Base-by-base conservation (phyloP, 2,797 vertebrate species). In the Sebastiscus tertius region DNA sequence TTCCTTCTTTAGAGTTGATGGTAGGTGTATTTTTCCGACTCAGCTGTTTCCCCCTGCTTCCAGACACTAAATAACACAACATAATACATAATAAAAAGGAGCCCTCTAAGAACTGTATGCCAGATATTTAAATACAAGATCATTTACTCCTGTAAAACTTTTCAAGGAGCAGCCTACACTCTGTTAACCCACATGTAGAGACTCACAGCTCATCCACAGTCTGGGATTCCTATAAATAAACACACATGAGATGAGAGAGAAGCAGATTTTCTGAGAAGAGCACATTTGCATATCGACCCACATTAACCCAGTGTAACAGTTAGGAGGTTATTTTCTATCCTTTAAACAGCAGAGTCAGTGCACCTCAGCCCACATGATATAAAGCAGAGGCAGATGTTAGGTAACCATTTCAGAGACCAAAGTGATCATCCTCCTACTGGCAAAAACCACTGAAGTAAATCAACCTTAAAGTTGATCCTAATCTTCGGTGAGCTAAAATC, bases 371-470 rank as follows among this genome's bases (percentile, higher is more conserved):
- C 85, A 85, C 91, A 86, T 71, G 81, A 52, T 34, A 33, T 71
- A 62, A 73, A 81, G 87, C 87, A 81, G 76, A 88, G 79, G 80
- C 92, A 72, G 87, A 73, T 86, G 89, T 92, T 93, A 80, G 55
- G 42, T 86, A 94, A 95, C 75, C 62, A 26, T 66, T 71, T 61
- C 72, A 70, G 36, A 67, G 76, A 72, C 82, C 77, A 81, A 61
- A 86, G 86, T 68, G 59, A 78, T 74, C 86, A 72, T 79, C 78
- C 82, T 73, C 88, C 86, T 78, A 84, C 88, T 55, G 34, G 81
- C 56, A 71, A 9, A 75, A 59, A 56, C 24, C 55, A 62, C 62
- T 29, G 24, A 49, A 66, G 64, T 56, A 52, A 68, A 62, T 34
- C 34, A 54, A 29, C 68, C 31, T 66, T 33, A 36, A 68, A 84